phyloP scores from a whole-genome alignment of 1,140 invertebrate genomes.

The Popillia japonica region DNA sequence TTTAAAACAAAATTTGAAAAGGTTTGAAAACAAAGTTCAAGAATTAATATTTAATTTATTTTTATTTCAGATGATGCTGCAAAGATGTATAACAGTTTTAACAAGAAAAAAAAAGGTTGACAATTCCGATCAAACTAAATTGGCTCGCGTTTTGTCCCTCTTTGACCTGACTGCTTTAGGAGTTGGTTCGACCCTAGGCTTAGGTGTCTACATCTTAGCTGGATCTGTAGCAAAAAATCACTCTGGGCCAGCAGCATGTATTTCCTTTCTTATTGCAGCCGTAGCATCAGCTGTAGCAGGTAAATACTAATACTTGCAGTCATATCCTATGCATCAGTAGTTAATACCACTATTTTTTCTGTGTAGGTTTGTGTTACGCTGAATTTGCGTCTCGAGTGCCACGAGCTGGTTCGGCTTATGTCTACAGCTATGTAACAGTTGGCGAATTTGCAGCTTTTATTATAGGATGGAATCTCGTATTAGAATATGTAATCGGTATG shows the following conservation, averaged over 20 bases:
- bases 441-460: slow-evolving; percentile 83
- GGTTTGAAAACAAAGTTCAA: no score
- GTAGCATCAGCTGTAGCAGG: slow-evolving; percentile 89
- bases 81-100: slow-evolving; percentile 45
- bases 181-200: slow-evolving; percentile 87
- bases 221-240: slow-evolving; percentile 85
- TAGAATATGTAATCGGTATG: slow-evolving; percentile 90
- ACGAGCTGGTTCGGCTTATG: slow-evolving; percentile 85
- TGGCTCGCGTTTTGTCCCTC: slow-evolving; percentile 78
- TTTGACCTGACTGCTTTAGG: slow-evolving; percentile 84
- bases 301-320: slow-evolving; percentile 57
- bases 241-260: slow-evolving; percentile 85
- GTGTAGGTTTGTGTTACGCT: slow-evolving; percentile 79
- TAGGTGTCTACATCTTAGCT: slow-evolving; percentile 93
- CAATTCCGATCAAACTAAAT: slow-evolving; percentile 64
- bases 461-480: slow-evolving; percentile 89
- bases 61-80: slow-evolving; percentile 50
- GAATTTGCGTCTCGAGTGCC: slow-evolving; percentile 90
- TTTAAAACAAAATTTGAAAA: no score
- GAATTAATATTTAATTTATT: no score
- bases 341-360: background rate
- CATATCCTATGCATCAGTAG: background rate
- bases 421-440: slow-evolving; percentile 88
- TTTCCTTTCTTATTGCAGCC: slow-evolving; percentile 90
- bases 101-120: slow-evolving; percentile 54